Evolutionary conservation across 2,113 vertebrate genomes (phyloP).

Genomic region (Astur gentilis): DNA sequence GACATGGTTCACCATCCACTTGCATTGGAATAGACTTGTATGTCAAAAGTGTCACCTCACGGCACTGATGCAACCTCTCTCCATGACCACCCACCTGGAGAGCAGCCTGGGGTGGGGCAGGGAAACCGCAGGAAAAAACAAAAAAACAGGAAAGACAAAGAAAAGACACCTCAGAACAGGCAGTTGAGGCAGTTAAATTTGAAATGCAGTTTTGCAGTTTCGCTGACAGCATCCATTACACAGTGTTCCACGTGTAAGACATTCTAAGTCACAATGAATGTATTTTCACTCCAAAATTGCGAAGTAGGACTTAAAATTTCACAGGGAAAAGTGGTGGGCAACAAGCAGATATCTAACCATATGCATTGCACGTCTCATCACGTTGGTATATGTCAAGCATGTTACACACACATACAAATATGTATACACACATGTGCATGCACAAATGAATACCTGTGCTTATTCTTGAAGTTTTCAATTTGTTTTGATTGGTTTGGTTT

Average conservation of each 20-base stretch:
- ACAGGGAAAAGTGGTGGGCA: not conserved
- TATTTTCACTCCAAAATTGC: not conserved
- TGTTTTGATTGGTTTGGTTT: not conserved
- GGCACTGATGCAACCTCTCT: slow-evolving; percentile 81
- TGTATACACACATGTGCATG: fast-evolving
- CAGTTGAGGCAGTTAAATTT: not conserved
- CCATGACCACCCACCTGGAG: slow-evolving; percentile 82
- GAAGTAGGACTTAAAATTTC: not conserved
- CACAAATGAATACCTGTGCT: not conserved
- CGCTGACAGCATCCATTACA: not conserved
- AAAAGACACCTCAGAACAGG: not conserved
- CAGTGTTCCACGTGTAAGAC: not conserved
- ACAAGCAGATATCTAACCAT: not conserved
- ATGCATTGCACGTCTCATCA: not conserved
- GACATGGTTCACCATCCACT: slow-evolving; percentile 81
- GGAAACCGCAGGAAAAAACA: too few species aligned
- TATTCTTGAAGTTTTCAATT: not conserved
- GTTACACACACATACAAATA: not conserved
- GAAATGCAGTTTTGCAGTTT: not conserved
- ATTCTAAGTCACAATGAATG: not conserved
- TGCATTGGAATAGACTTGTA: slow-evolving; percentile 85
- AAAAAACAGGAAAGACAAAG: not conserved
- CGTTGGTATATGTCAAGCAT: not conserved
- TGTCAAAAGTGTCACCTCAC: slow-evolving; percentile 78
- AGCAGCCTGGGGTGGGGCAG: slow-evolving; percentile 67